Conservation (phyloP, 2,888 invertebrate genomes). For the Brachylomia viminalis region DNA sequence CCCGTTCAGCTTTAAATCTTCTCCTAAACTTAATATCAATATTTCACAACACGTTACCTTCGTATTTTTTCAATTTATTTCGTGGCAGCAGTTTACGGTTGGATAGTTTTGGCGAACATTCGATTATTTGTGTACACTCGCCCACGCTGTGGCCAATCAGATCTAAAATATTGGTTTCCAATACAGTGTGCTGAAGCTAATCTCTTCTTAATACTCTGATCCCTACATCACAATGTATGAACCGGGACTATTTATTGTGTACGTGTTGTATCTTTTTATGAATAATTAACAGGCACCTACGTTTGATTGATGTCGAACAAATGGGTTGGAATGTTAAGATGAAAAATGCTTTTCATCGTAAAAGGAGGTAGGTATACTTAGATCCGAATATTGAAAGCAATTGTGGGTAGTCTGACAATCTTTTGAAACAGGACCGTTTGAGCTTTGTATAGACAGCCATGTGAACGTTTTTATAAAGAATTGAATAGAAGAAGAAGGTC, state of each 20-base stretch:
- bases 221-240: constrained; percentile 52
- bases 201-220: constrained; percentile 57
- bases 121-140: constrained; percentile 59
- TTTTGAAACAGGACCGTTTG: constrained; percentile 25
- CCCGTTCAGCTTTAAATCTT: constrained; percentile 9
- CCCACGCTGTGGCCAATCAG: constrained; percentile 53
- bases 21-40: constrained; percentile 44
- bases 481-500: constrained; percentile 7
- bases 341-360: constrained; percentile 31
- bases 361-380: constrained; percentile 35
- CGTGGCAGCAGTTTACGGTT: constrained; percentile 45
- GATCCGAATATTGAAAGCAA: constrained; percentile 47
- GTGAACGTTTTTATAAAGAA: constrained; percentile 12
- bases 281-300: constrained; percentile 17
- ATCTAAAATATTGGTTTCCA: constrained; percentile 67
- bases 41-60: constrained; percentile 54
- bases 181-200: constrained; percentile 60
- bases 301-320: constrained; percentile 49
- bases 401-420: constrained; percentile 35
- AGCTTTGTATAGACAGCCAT: constrained; percentile 24
- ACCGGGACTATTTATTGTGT: constrained; percentile 27
- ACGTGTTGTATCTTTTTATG: constrained; percentile 50
- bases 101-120: constrained; percentile 56
- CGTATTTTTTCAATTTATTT: constrained; percentile 60
- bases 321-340: constrained; percentile 37